Conservation (phyloP, 2,113 vertebrate genomes). For the Boleophthalmus pectinirostris region DNA sequence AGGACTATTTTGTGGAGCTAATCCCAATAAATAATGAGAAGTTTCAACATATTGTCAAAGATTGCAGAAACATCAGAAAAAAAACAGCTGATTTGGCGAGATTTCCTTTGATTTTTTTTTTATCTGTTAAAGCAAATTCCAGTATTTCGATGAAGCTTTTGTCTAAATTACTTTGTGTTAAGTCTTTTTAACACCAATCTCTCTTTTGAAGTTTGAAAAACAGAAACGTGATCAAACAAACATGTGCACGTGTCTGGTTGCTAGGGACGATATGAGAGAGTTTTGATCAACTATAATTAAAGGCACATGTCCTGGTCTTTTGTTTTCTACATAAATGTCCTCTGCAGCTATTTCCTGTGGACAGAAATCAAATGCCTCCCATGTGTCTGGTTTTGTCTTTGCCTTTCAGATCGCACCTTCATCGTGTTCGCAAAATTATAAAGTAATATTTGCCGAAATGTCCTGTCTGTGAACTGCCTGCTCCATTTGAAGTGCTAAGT, state of each 20-base stretch:
- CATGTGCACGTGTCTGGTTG: not conserved
- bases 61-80: too few relatives aligned
- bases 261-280: not conserved
- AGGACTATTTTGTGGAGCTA: too few relatives aligned
- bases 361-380: conserved; percentile 3
- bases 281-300: conserved; percentile 1
- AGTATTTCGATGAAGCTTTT: too few relatives aligned
- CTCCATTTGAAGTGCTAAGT: not conserved
- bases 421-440: not conserved
- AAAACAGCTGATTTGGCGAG: too few relatives aligned
- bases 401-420: not conserved
- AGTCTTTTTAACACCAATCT: not conserved
- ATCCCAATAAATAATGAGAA: too few relatives aligned
- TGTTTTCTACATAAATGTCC: conserved; percentile 4
- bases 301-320: not conserved
- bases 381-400: conserved; percentile 5
- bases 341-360: not conserved
- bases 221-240: not conserved
- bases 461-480: not conserved
- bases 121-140: too few relatives aligned
- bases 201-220: not conserved
- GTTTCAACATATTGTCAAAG: too few relatives aligned
- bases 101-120: too few relatives aligned
- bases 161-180: not conserved
- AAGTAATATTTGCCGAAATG: not conserved